These are phyloP conservation scores for Coptodon rendalli DNA, from an alignment of 2,113 vertebrate species.

Conservation along the genomic window DNA sequence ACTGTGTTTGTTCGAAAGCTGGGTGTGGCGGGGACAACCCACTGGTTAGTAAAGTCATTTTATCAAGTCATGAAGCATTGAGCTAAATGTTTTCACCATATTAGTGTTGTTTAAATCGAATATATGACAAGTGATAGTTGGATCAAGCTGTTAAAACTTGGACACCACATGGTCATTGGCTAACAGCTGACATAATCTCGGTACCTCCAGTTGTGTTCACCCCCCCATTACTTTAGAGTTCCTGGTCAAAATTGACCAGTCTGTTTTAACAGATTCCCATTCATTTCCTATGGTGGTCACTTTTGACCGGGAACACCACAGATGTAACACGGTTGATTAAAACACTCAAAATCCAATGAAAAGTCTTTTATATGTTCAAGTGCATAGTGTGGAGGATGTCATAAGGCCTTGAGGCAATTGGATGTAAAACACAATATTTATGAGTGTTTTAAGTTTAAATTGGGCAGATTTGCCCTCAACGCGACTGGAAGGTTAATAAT, in stretches of 20 bases:
- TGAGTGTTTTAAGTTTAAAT: background rate
- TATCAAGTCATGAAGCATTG: background rate
- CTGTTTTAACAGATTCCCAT: background rate
- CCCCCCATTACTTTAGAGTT: background rate
- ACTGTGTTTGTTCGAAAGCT: background rate
- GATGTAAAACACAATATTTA: background rate
- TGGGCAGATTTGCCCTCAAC: background rate
- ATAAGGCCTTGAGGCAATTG: no score
- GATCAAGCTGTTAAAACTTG: background rate
- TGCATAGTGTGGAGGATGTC: background rate
- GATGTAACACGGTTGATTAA: background rate
- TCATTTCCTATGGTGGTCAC: background rate
- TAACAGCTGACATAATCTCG: background rate
- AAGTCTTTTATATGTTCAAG: background rate
- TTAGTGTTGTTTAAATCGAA: background rate
- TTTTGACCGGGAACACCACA: accelerated
- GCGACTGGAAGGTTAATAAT: background rate
- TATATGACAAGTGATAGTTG: background rate
- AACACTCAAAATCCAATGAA: accelerated
- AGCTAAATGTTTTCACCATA: background rate
- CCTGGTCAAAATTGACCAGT: no score
- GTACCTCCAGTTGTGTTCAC: background rate
- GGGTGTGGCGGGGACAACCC: background rate
- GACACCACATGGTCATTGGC: background rate
- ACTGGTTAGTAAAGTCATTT: background rate